Evolutionary conservation across 2,797 vertebrate genomes (phyloP).

Genomic region (Amazonetta brasiliensis): DNA sequence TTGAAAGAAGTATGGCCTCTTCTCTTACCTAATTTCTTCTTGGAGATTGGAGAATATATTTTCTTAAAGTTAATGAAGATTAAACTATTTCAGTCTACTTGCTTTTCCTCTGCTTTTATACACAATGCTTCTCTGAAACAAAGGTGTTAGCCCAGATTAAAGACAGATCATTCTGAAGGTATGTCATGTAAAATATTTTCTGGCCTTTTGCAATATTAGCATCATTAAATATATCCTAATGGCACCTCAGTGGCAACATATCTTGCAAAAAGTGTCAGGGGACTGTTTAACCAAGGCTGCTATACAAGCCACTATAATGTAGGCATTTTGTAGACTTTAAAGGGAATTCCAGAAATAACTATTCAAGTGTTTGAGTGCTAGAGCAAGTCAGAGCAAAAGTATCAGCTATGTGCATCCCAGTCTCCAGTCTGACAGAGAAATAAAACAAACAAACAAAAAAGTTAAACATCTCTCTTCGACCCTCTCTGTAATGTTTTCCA

Average conservation of each 20-base stretch:
- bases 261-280: neutral
- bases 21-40: neutral
- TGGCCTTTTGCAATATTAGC: neutral
- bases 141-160: neutral
- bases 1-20: neutral
- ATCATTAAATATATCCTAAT: neutral
- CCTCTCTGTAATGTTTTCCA: neutral
- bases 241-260: neutral
- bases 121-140: neutral
- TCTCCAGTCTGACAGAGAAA: neutral
- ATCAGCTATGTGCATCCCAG: neutral
- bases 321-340: neutral
- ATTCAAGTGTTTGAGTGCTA: neutral
- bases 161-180: neutral
- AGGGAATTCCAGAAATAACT: neutral
- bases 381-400: neutral
- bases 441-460: neutral
- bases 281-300: neutral
- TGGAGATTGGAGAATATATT: neutral
- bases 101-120: neutral
- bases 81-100: neutral
- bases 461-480: fast-evolving
- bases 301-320: neutral
- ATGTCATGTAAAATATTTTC: neutral
- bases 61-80: neutral